phyloP scores from a whole-genome alignment of 92 coral and sea anemone genomes.

The Blastomussa wellsi region DNA sequence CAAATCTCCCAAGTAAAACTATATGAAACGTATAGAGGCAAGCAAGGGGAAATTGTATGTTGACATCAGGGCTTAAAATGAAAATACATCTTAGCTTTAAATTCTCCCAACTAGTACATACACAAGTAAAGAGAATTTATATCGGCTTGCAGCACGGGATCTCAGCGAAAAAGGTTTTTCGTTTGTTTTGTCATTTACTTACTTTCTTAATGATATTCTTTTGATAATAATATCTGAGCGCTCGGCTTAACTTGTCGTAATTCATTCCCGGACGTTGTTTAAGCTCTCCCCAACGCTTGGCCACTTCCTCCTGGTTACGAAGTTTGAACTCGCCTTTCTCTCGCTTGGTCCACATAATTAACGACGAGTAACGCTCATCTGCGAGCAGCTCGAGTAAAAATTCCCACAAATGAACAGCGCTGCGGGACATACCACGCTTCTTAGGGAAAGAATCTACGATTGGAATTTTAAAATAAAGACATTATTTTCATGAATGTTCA shows the following conservation, averaged over 20 bases:
- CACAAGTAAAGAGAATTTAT: too few species aligned
- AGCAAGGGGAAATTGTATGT: too few species aligned
- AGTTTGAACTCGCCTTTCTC: conserved; percentile 81
- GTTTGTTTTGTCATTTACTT: not conserved
- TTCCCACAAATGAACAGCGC: conserved; percentile 94
- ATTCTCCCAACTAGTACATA: too few species aligned
- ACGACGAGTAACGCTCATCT: conserved; percentile 73
- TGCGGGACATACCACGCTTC: conserved; percentile 35
- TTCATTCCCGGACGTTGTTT: conserved; percentile 95
- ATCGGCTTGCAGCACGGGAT: too few species aligned
- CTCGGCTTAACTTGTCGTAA: conserved; percentile 88
- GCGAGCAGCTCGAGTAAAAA: conserved; percentile 89
- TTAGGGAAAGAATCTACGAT: conserved; percentile 24
- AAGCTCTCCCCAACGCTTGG: conserved; percentile 92
- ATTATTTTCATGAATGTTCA: not conserved
- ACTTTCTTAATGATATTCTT: conserved; percentile 90
- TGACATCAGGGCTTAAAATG: too few species aligned
- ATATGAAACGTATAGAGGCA: too few species aligned
- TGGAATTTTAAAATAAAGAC: conserved; percentile 1
- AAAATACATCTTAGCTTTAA: too few species aligned
- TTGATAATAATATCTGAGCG: conserved; percentile 91
- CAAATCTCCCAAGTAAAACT: too few species aligned
- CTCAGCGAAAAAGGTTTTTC: too few species aligned
- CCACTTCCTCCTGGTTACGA: conserved; percentile 91
- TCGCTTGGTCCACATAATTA: conserved; percentile 86